Evolutionary conservation across 30 jellyfish, hydroid and myxozoan species (phyloP), one percentile per base, ranked within the genome.

Genomic region (Aurelia aurita): DNA sequence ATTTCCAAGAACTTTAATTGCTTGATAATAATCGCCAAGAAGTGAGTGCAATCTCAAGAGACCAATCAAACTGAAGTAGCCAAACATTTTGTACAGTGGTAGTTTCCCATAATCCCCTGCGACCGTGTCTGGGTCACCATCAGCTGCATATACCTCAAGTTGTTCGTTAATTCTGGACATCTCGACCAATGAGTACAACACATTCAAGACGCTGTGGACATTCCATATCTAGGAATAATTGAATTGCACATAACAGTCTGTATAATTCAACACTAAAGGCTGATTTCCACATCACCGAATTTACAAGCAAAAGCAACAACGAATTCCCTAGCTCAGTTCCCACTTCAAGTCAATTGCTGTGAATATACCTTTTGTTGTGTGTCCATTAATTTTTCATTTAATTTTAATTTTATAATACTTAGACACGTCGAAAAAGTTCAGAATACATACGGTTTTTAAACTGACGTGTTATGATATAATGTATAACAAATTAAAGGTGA

Each of bases 191-290:
- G 97, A 93, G 58, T 93, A 93, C 39, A 93, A 73, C 19, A 93
- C 98, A 76, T 93, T 93, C 69, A 93, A 68, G 22, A 93, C 98
- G 71, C 98, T 93, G 91, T 93, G 98, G n/a, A 93, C 98, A 75
- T 93, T 93, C 98, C 98, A 93, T 3, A 93, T 87, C 98, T 91
- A 78, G 12, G 51, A 55, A 16, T 28, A 10, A 16, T 3, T 16
- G 44, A 58, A 77, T 9, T 15, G n/a, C 10, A 69, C n/a, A 23
- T 10, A 20, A n/a, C 43, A 63, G 9, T 22, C 69, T 58, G 13
- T 58, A 5, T 20, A 20, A 22, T 5, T 22, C 0, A 23, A 58
- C 13, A 58, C 3, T 22, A n/a, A 23, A 11, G 26, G 12, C 29
- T 58, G 12, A 4, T 2, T 39, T 5, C 15, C 51, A 9, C 9